Evolutionary conservation across 1,140 invertebrate species (phyloP), one percentile per base, ranked within the genome.

Genomic region (Hypothenemus hampei): DNA sequence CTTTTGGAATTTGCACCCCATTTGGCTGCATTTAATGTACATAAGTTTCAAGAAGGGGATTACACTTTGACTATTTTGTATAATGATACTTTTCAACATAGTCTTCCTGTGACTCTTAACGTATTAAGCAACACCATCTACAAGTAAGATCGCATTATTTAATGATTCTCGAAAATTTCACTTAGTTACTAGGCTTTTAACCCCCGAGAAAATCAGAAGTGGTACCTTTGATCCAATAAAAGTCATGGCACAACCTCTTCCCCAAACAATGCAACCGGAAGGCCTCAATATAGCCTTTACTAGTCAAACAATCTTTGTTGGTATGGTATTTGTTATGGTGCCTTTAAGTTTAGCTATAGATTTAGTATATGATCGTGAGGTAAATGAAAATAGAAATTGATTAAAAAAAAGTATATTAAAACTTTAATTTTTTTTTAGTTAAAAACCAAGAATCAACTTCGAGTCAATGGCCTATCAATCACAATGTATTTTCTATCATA

Each of bases 351-450:
- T 91, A 58, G 84, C 83, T 8, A 80, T 87, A n/a, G 86, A 89
- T 50, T 82, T 91, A 72, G 88, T 91, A 1, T 82, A 86, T 64
- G 89, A 92, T 73, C 76, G 87, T 69, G 85, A 91, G 78, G 89
- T 91, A 74, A 60, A 19, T 46, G 36, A 16, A 16, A n/a, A 16
- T 8, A 15, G 13, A 10, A 22, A 21, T n/a, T 22, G 3, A 44
- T 22, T 10, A 3, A 44, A 18, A 4, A 6, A 40, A 18, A 40
- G 13, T n/a, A 2, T n/a, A 24, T 10, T 15, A 35, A 20, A 35
- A 33, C 7, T 26, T 13, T 13, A 15, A 7, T 22, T 26, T 5
- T 19, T 13, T 48, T 81, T 48, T 75, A 92, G 87, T 84, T 84
- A 47, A 86, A 86, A 73, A 82, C 86, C 1, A 86, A 87, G 70